These are phyloP conservation scores for Diorhabda elongata DNA, from an alignment of 1,140 invertebrate species.

Conservation along the genomic window DNA sequence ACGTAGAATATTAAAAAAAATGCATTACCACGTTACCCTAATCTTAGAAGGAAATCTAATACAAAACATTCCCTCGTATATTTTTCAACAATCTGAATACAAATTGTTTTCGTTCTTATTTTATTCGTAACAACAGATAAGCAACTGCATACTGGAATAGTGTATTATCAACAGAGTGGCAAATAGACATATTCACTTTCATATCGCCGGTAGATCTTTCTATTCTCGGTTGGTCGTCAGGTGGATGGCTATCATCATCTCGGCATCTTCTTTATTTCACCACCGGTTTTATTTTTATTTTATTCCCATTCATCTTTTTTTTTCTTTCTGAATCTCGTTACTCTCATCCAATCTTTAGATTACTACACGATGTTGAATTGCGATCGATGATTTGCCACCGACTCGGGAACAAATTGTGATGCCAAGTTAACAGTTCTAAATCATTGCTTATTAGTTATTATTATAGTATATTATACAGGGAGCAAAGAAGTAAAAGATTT, in stretches of 20 bases:
- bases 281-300: not conserved
- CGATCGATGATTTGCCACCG: not conserved
- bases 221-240: not conserved
- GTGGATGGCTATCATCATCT: not conserved
- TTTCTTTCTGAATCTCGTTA: not conserved
- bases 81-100: no score
- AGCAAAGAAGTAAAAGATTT: no score
- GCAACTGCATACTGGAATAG: not conserved
- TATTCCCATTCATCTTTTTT: not conserved
- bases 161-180: not conserved
- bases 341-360: not conserved
- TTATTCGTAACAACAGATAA: no score
- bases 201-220: not conserved
- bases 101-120: no score
- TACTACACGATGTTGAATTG: not conserved
- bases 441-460: not conserved
- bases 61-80: no score
- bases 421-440: not conserved
- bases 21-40: no score
- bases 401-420: not conserved
- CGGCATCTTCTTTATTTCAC: slow-evolving; percentile 1
- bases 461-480: no score
- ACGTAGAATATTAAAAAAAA: no score
- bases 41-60: no score
- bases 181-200: slow-evolving; percentile 2